phyloP scores from a whole-genome alignment of 2,888 invertebrate species.

The Erebia aethiops region DNA sequence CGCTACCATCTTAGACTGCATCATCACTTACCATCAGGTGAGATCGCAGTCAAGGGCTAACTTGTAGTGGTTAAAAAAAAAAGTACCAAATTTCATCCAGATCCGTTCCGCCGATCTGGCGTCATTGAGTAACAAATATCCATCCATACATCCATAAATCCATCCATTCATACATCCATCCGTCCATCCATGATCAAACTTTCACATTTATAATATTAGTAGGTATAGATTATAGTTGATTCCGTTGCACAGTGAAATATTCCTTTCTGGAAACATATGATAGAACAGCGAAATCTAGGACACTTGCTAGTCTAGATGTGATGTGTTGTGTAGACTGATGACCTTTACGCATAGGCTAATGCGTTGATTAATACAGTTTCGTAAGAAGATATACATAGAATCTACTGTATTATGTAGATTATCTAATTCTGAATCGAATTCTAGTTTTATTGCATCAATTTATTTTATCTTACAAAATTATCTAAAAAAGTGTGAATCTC shows the following conservation, averaged over 20 bases:
- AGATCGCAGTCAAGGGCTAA: no score
- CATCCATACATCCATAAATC: no score
- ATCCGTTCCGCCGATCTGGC: no score
- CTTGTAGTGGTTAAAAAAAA: no score
- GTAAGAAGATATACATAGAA: not conserved
- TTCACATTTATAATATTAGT: no score
- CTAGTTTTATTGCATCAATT: slow-evolving; percentile 1
- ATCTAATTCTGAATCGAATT: slow-evolving; percentile 7
- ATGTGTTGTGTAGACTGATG: no score
- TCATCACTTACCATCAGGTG: no score
- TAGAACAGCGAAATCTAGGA: not conserved
- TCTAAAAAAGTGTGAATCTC: not conserved
- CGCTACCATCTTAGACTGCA: no score
- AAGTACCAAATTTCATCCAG: no score
- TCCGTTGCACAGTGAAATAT: not conserved
- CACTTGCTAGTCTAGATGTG: slow-evolving; percentile 1
- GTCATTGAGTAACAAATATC: no score
- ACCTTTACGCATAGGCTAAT: not conserved
- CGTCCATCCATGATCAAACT: no score
- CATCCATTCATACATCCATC: no score
- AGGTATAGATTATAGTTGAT: not conserved
- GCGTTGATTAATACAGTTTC: not conserved
- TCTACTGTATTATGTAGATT: slow-evolving; percentile 4
- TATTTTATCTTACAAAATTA: not conserved
- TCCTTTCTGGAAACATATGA: not conserved